phyloP scores from a whole-genome alignment of 2,797 vertebrate genomes.

The Tapirus indicus region DNA sequence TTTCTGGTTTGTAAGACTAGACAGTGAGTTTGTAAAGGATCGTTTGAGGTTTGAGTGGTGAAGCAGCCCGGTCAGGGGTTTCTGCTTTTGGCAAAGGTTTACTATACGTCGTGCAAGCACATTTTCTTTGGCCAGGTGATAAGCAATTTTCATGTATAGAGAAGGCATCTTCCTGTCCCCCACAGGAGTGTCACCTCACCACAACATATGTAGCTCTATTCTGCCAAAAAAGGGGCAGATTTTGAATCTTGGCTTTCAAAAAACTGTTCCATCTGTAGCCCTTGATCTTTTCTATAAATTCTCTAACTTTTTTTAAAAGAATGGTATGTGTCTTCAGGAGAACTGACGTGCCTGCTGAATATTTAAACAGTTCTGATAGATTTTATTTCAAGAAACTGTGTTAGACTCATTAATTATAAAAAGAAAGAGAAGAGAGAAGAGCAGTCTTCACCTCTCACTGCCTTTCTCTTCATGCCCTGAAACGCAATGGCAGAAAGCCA shows the following conservation, averaged over 20 bases:
- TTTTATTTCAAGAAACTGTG: conserved; percentile 66
- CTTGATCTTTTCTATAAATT: conserved; percentile 77
- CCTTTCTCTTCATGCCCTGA: background rate
- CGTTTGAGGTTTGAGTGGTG: conserved; percentile 56
- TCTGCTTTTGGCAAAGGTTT: conserved; percentile 75
- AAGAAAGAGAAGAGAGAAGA: conserved; percentile 1
- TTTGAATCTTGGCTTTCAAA: conserved; percentile 83
- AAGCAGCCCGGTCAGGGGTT: background rate
- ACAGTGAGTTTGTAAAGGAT: background rate
- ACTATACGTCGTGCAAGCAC: conserved; percentile 1
- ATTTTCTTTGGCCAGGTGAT: conserved; percentile 74
- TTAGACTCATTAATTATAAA: conserved; percentile 42
- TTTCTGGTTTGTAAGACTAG: conserved; percentile 53
- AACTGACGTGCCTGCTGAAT: conserved; percentile 12
- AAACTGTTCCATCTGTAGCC: conserved; percentile 85
- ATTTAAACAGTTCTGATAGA: conserved; percentile 52
- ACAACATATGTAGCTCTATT: conserved; percentile 86
- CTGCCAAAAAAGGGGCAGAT: conserved; percentile 86
- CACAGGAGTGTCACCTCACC: conserved; percentile 85
- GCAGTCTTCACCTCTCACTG: background rate
- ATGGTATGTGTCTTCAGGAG: conserved; percentile 62
- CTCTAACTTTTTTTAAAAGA: conserved; percentile 76
- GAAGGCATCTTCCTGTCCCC: conserved; percentile 87
- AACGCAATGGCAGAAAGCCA: background rate
- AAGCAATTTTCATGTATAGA: conserved; percentile 83